A percentile compares a stretch with the other conserved stretches of the same genome.
Conservation (phyloP, 1,140 invertebrate genomes). For the Acyrthosiphon pisum region DNA sequence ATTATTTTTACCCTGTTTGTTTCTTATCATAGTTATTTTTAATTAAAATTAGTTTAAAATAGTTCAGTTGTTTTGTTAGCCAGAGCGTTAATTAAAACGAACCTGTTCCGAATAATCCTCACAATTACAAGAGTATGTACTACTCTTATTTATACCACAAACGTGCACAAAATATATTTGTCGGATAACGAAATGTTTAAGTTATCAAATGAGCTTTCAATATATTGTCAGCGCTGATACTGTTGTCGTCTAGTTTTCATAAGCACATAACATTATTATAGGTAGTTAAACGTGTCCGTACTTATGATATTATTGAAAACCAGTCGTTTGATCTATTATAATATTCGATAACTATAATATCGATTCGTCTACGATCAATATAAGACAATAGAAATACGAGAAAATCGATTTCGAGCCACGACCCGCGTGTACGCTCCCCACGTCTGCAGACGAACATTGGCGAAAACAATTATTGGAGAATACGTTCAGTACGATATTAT, state of each 20-base stretch:
- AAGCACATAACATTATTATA: background rate
- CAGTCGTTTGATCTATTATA: background rate
- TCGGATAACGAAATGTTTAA: background rate
- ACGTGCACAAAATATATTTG: background rate
- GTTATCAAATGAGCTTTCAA: background rate
- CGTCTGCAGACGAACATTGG: background rate
- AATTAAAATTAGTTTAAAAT: background rate
- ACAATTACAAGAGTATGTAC: background rate
- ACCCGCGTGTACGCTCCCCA: no score
- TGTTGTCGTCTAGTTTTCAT: background rate
- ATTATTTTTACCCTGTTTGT: background rate
- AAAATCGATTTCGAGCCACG: no score
- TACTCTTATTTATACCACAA: background rate
- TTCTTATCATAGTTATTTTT: background rate
- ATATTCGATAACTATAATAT: no score
- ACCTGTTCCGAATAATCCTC: background rate
- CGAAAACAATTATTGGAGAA: background rate
- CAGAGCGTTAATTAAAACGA: background rate
- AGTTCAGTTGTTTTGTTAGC: background rate
- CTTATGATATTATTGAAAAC: background rate
- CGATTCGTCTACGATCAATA: no score
- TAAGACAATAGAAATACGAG: background rate
- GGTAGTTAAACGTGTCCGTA: background rate
- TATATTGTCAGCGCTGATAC: background rate
- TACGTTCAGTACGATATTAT: background rate